These are phyloP conservation scores for Falcunculus frontatus DNA, from an alignment of 2,113 vertebrate species.

Conservation along the genomic window DNA sequence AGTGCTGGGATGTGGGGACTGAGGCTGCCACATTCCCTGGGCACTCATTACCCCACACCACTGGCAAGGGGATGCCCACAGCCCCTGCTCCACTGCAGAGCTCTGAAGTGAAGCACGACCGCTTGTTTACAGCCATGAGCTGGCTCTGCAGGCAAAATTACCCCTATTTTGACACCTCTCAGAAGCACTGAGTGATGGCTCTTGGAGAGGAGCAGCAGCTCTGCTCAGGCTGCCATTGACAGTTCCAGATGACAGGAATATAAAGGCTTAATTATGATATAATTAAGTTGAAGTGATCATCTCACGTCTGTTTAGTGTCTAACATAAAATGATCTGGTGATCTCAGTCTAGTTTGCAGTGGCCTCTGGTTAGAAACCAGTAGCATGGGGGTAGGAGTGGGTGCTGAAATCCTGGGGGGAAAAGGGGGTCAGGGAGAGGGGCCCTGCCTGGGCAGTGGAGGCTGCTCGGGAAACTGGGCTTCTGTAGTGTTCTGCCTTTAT, in stretches of 20 bases:
- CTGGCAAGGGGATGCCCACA: background rate
- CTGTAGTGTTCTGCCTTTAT: background rate
- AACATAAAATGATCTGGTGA: background rate
- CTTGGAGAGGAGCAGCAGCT: constrained; percentile 7
- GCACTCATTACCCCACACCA: background rate
- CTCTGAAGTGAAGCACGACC: background rate
- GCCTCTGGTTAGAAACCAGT: background rate
- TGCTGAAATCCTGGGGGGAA: background rate
- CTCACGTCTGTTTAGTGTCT: background rate
- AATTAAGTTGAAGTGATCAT: constrained; percentile 32
- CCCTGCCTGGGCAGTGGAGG: background rate
- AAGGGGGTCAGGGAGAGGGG: background rate
- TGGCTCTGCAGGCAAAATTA: background rate
- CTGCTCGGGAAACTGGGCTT: background rate
- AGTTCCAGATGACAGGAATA: constrained; percentile 20
- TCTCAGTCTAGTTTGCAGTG: background rate
- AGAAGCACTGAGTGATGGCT: background rate
- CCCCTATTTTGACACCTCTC: constrained; percentile 38
- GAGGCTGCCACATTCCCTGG: background rate
- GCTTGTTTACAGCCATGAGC: background rate
- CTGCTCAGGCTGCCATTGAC: background rate
- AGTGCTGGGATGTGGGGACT: background rate
- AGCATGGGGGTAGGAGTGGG: rapidly evolving
- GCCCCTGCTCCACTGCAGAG: background rate
- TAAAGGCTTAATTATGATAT: constrained; percentile 33